Conservation (phyloP, 1,140 invertebrate genomes). For the Rhynchophorus ferrugineus region DNA sequence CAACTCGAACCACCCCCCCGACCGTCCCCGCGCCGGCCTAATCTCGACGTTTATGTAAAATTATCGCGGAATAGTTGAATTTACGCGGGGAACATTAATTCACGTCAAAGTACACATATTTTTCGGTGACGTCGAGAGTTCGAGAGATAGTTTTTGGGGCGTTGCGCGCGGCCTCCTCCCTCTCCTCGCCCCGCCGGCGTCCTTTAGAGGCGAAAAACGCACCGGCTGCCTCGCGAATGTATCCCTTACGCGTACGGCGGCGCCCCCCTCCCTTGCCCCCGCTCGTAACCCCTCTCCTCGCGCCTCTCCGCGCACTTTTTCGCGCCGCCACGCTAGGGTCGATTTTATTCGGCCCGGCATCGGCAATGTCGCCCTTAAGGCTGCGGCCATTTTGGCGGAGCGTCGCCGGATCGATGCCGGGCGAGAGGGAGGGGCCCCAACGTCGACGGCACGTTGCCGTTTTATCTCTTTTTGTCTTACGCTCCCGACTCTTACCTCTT, state of each 20-base stretch:
- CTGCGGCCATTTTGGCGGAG: constrained; percentile 39
- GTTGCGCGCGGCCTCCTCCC: constrained; percentile 1
- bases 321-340: too few species aligned
- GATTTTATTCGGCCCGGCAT: background rate
- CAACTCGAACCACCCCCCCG: too few species aligned
- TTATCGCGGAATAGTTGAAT: constrained; percentile 40
- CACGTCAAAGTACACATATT: constrained; percentile 40
- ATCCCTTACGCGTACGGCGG: constrained; percentile 19
- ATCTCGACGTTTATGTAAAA: constrained; percentile 34
- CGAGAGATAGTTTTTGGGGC: constrained; percentile 40
- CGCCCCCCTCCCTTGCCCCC: too few species aligned
- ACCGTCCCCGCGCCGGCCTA: constrained; percentile 10
- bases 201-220: constrained; percentile 35
- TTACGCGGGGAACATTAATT: constrained; percentile 40
- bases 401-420: constrained; percentile 27
- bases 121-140: constrained; percentile 36
- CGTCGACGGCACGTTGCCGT: constrained; percentile 34
- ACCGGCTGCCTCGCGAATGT: constrained; percentile 29
- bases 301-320: background rate
- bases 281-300: background rate
- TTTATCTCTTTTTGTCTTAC: constrained; percentile 40
- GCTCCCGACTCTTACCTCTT: background rate
- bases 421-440: constrained; percentile 31
- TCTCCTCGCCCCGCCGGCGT: background rate
- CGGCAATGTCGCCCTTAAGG: constrained; percentile 1